Evolutionary conservation across 2,797 vertebrate genomes (phyloP).

Genomic region (Rhadinocentrus ornatus): DNA sequence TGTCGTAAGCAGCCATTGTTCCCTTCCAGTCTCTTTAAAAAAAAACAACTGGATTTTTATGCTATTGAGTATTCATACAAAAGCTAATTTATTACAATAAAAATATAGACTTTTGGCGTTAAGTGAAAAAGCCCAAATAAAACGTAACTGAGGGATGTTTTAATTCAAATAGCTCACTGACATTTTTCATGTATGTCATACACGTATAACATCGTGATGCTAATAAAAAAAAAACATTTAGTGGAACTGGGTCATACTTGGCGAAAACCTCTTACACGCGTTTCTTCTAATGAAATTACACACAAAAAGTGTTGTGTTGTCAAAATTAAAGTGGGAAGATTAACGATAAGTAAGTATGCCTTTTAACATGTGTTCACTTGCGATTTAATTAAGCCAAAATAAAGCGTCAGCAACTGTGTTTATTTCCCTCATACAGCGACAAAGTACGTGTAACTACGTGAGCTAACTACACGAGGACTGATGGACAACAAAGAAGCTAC

Average conservation of each 20-base stretch:
- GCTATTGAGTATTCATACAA: not conserved
- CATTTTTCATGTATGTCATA: not conserved
- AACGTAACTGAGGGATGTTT: not conserved
- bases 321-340: not conserved
- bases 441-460: not conserved
- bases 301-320: not conserved
- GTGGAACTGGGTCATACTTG: not conserved
- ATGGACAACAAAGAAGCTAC: conserved; percentile 77
- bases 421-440: not conserved
- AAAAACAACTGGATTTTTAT: not conserved
- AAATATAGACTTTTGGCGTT: not conserved
- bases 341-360: not conserved
- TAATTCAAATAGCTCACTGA: not conserved
- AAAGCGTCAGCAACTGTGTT: not conserved
- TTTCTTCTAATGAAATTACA: not conserved
- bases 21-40: not conserved
- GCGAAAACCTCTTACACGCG: not conserved
- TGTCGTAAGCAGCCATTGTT: conserved; percentile 27
- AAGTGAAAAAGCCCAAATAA: not conserved
- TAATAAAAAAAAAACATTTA: not conserved
- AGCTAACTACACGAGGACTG: conserved; percentile 69
- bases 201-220: not conserved
- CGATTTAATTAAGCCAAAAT: not conserved
- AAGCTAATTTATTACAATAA: not conserved
- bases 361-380: not conserved